A percentile compares a stretch with the other conserved stretches of the same genome.
Conservation (phyloP, 1,140 invertebrate genomes). For the Pemphigus obesinymphae region DNA sequence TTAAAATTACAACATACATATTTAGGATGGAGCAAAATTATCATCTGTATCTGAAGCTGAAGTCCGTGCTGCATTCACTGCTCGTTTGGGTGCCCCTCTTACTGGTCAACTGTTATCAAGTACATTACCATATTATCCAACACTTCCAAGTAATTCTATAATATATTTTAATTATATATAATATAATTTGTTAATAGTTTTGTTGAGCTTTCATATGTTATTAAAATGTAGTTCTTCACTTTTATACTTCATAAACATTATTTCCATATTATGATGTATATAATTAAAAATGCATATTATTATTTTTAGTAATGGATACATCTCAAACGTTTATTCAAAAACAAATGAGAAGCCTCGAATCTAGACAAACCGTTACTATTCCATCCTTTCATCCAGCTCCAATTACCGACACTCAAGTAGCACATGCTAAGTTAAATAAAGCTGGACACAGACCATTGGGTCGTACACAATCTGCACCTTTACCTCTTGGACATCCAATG, state of each 20-base stretch:
- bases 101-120: slow-evolving; percentile 68
- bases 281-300: slow-evolving; percentile 10
- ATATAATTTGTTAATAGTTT: neutral
- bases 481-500: slow-evolving; percentile 91
- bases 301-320: slow-evolving; percentile 49
- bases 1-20: too few species aligned
- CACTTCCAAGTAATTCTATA: slow-evolving; percentile 57
- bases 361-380: slow-evolving; percentile 43
- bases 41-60: slow-evolving; percentile 72
- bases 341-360: slow-evolving; percentile 59
- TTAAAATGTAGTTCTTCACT: neutral
- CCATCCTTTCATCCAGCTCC: slow-evolving; percentile 47
- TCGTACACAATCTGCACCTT: slow-evolving; percentile 86
- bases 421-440: slow-evolving; percentile 68
- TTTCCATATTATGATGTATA: neutral
- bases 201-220: too few species aligned
- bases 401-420: slow-evolving; percentile 61
- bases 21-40: slow-evolving; percentile 45
- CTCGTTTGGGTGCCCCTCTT: slow-evolving; percentile 66
- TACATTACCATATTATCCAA: slow-evolving; percentile 70
- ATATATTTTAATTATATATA: neutral
- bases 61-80: slow-evolving; percentile 66
- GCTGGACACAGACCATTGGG: slow-evolving; percentile 74
- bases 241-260: neutral
- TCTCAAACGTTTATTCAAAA: slow-evolving; percentile 57